A percentile compares a stretch with the other conserved stretches of the same genome.
These are phyloP conservation scores for Cercopithecus diana DNA, from an alignment of 2,797 vertebrate species.

Conservation along the genomic window DNA sequence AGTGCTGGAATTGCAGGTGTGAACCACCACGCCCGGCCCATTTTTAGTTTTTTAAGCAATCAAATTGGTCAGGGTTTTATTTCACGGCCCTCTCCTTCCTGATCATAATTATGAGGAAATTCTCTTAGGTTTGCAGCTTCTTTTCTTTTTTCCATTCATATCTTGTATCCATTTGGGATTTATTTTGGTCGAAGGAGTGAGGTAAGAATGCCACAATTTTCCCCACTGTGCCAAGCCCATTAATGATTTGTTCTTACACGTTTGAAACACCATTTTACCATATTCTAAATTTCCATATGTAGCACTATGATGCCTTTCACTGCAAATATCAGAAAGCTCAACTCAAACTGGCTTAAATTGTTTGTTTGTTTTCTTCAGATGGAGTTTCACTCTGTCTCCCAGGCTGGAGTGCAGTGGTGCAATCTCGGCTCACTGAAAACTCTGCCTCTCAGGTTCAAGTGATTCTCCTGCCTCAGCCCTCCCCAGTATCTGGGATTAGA, in stretches of 20 bases:
- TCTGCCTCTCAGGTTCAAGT: neutral
- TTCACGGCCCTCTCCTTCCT: neutral
- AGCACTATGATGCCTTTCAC: neutral
- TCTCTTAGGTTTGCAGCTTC: neutral
- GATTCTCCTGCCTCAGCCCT: neutral
- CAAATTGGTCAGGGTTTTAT: neutral
- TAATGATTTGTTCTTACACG: neutral
- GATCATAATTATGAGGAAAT: neutral
- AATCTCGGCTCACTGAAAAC: neutral
- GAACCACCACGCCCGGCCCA: accelerated
- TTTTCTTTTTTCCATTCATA: neutral
- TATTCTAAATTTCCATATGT: neutral
- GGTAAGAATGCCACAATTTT: accelerated
- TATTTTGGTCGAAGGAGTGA: neutral
- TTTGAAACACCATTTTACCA: neutral
- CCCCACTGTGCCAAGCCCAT: neutral
- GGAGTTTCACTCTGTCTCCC: neutral
- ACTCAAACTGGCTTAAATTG: neutral
- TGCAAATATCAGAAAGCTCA: neutral
- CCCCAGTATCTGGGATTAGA: neutral
- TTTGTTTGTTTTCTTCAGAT: neutral
- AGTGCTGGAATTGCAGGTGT: too few species aligned
- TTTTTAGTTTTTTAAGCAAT: neutral
- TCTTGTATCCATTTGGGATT: neutral
- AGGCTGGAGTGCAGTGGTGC: neutral